phyloP scores from a whole-genome alignment of 2,113 vertebrate genomes.

The Periophthalmodon schlosseri region DNA sequence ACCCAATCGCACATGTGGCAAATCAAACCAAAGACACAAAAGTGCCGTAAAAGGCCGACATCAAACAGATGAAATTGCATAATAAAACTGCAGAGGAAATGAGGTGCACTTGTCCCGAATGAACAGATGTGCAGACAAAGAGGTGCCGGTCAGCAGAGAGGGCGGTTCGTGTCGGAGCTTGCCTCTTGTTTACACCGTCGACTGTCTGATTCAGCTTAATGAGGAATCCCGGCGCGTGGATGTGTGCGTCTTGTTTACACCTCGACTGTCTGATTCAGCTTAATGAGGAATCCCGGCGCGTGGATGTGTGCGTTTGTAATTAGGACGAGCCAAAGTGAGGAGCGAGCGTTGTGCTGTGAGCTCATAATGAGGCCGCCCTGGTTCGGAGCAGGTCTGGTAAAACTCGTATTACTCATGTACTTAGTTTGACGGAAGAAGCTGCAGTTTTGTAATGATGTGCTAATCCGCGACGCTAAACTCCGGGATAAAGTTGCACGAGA shows the following conservation, averaged over 20 bases:
- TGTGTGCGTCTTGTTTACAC: conserved; percentile 21
- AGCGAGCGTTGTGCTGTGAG: conserved; percentile 31
- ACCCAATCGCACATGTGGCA: not conserved
- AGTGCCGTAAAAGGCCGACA: too few relatives aligned
- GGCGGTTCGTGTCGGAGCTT: conserved; percentile 66
- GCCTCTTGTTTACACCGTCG: conserved; percentile 48
- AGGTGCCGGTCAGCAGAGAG: conserved; percentile 32
- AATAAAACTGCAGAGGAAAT: not conserved
- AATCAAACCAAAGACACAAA: not conserved
- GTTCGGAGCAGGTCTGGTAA: conserved; percentile 27
- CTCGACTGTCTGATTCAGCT: conserved; percentile 70
- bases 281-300: conserved; percentile 70
- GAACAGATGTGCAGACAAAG: not conserved
- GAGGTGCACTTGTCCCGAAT: not conserved
- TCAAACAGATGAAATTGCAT: too few relatives aligned
- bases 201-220: conserved; percentile 75
- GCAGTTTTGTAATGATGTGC: not conserved
- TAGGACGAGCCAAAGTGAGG: conserved; percentile 47
- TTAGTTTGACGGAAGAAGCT: conserved; percentile 11
- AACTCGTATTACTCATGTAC: conserved; percentile 23
- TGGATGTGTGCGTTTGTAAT: conserved; percentile 44
- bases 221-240: conserved; percentile 61
- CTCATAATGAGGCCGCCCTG: conserved; percentile 34
- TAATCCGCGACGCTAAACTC: not conserved
- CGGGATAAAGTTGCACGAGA: not conserved